Evolutionary conservation across 1,140 invertebrate genomes (phyloP), one percentile per base, ranked within the genome.

Genomic region (Anoplolepis gracilipes): DNA sequence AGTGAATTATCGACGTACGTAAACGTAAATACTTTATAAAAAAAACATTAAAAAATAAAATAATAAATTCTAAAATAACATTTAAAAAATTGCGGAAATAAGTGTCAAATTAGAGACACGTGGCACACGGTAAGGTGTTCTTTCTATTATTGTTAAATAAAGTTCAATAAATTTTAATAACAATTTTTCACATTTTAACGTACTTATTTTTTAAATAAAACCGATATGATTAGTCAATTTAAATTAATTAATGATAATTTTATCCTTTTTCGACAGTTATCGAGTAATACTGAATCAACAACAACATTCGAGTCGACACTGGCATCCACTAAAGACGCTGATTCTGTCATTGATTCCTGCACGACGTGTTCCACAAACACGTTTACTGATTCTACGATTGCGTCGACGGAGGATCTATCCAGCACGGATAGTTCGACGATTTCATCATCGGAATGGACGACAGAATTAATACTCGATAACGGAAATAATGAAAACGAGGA

Each of bases 331-430:
- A 88, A 49, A 42, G 70, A 75, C 10, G 84, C 79, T 19, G 84
- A 86, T 53, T 30, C 77, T 5, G 13, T 19, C 8, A 77, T 79
- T 70, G 92, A 92, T 81, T 85, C 86, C 33, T 91, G 88, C 61
- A 90, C 85, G 64, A 91, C 76, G 69, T 91, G 89, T 75, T 87
- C 79, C 22, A 87, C 90, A 69, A 86, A 77, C 87, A 88, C 61
- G 39, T 28, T 64, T 69, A 53, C 33, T 53, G 90, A 86, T 42
- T 64, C 85, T 7, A 81, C 72, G 69, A 85, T 64, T 25, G 46
- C 28, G 22, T 85, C 87, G 42, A 87, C 73, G 61, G 87, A 92
- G 59, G 89, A 91, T 75, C 77, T 85, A 67, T 87, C 89, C 49
- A 65, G 75, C 84, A 65, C 70, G 82, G 90, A 86, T 28, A 87